A percentile compares a stretch with the other conserved stretches of the same genome.
Evolutionary conservation across 2,113 vertebrate species (phyloP).

Genomic region (Nyctereutes procyonoides): DNA sequence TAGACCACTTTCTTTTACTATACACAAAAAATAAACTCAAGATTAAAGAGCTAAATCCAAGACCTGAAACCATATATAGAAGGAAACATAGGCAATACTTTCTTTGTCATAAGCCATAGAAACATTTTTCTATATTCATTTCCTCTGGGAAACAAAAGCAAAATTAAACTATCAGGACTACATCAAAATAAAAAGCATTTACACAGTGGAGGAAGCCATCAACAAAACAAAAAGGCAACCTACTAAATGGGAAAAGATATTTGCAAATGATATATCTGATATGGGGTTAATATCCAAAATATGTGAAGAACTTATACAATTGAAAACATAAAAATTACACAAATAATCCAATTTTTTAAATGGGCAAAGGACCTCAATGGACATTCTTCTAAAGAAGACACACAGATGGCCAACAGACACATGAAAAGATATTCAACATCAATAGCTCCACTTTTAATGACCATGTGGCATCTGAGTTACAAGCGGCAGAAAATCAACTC

Average conservation of each 20-base stretch:
- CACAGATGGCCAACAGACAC: not conserved
- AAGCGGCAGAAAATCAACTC: not conserved
- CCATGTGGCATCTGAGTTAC: not conserved
- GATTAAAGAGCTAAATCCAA: not conserved
- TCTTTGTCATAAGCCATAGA: not conserved
- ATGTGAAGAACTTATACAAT: not conserved
- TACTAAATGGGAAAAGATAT: not conserved
- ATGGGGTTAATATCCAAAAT: not conserved
- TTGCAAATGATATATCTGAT: not conserved
- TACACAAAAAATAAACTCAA: not conserved
- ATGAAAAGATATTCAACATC: not conserved
- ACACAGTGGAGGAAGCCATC: not conserved
- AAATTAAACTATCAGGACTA: not conserved
- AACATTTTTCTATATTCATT: not conserved
- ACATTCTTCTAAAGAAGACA: not conserved
- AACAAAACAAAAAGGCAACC: not conserved
- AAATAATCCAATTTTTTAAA: not conserved
- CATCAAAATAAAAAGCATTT: not conserved
- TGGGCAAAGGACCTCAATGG: not conserved
- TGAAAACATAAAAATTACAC: not conserved
- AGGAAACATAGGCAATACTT: not conserved
- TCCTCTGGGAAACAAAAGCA: not conserved
- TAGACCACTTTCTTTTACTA: not conserved
- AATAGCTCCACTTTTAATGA: not conserved
- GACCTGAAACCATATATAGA: not conserved